These are phyloP conservation scores for Phasianus colchicus DNA, from an alignment of 2,113 vertebrate genomes.

Conservation along the genomic window DNA sequence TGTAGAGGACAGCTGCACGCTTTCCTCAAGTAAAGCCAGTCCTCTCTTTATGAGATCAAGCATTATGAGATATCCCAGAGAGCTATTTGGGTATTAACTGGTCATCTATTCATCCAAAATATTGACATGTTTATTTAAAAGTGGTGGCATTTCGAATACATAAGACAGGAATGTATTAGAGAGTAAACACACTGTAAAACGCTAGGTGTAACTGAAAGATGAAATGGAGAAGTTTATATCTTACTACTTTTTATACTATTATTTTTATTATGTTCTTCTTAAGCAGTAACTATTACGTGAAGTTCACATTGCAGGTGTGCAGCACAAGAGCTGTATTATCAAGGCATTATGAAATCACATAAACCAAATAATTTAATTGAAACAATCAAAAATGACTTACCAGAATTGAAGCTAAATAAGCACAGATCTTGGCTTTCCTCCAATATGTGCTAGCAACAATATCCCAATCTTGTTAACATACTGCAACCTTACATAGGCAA, in stretches of 20 bases:
- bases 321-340: not conserved
- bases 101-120: not conserved
- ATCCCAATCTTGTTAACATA: not conserved
- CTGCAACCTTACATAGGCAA: not conserved
- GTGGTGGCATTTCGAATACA: not conserved
- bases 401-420: not conserved
- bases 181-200: not conserved
- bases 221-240: not conserved
- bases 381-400: slow-evolving; percentile 12
- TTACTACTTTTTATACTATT: not conserved
- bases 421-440: slow-evolving; percentile 1
- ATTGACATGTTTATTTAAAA: not conserved
- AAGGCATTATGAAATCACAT: not conserved
- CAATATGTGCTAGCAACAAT: not conserved
- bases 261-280: not conserved
- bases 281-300: not conserved
- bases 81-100: not conserved
- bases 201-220: not conserved
- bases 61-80: not conserved
- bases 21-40: not conserved
- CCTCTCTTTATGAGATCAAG: not conserved
- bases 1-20: not conserved
- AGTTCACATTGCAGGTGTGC: not conserved
- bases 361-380: not conserved
- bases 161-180: not conserved